Evolutionary conservation across 2,888 invertebrate species (phyloP), one percentile per base, ranked within the genome.

Genomic region (Pandemis corylana): DNA sequence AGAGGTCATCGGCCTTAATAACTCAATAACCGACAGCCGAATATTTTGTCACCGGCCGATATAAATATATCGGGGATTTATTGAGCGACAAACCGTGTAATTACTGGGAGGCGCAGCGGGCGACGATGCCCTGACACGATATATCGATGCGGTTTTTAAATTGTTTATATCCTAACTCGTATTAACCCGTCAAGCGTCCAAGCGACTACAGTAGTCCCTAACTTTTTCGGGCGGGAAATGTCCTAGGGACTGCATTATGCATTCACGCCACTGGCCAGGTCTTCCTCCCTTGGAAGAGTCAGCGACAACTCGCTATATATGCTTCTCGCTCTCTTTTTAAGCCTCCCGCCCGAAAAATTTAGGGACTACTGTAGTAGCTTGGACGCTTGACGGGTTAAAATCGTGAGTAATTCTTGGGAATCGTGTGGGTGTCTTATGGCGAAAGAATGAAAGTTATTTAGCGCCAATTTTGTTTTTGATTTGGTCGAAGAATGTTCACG

Each of bases 81-180:
- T 74, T 69, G 74, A 61, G 49, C 36, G 67, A 49, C 69, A 56
- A 67, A 63, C 49, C 44, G 10, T 62, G 70, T 75, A 75, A 75
- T 75, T 75, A 75, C 75, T 15, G 67, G 53, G 71, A 68, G 67
- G 66, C 75, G 66, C 75, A 70, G 75, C 75, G 71, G 75, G 75
- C 56, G 75, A 75, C 75, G 75, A 75, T 70, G 64, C 68, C 46
- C 41, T n/a, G 46, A 65, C 69, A 74, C 65, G 74, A 69, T 61
- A 51, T 74, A 67, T 67, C 67, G 67, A 41, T 13, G 67, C 67
- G n/a, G 53, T 53, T 51, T 64, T 65, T 28, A 65, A 49, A 46
- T 64, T 44, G 64, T 65, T 59, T 59, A 65, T 28, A 65, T 36
- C 65, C 46, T 49, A 46, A 46, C 12, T 44, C 6, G 13, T 41